Evolutionary conservation across 2,888 invertebrate genomes (phyloP).

Genomic region (Cataglyphis albicans): DNA sequence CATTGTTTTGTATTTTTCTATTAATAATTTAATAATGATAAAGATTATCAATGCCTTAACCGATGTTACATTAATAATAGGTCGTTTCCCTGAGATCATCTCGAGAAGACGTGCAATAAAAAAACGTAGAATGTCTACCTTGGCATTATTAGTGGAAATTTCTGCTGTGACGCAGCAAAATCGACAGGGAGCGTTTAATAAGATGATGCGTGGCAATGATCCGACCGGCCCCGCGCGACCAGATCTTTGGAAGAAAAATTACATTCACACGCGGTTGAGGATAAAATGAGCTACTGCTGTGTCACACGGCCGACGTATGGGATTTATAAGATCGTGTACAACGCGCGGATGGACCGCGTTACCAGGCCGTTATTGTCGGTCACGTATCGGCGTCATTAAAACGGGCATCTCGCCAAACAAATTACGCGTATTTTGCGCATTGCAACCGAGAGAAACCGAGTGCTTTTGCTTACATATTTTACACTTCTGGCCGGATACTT

Average conservation of each 20-base stretch:
- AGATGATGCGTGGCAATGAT: neutral
- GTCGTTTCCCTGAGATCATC: neutral
- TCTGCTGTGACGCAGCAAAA: neutral
- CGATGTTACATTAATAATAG: neutral
- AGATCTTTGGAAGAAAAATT: neutral
- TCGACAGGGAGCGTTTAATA: neutral
- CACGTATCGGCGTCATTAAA: slow-evolving; percentile 70
- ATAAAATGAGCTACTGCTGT: slow-evolving; percentile 70
- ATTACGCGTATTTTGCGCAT: slow-evolving; percentile 12
- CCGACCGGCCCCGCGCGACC: neutral
- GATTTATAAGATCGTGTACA: slow-evolving; percentile 77
- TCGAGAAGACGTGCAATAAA: neutral
- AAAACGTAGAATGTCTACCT: slow-evolving; percentile 25
- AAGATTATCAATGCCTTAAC: neutral
- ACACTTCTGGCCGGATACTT: slow-evolving; percentile 9
- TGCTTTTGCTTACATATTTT: neutral
- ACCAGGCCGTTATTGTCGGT: slow-evolving; percentile 67
- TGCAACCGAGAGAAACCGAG: neutral
- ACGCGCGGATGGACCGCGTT: slow-evolving; percentile 19
- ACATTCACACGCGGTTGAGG: slow-evolving; percentile 44
- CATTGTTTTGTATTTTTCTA: neutral
- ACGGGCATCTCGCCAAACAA: slow-evolving; percentile 74
- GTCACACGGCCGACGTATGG: slow-evolving; percentile 51
- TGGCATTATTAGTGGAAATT: slow-evolving; percentile 33
- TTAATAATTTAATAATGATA: neutral